A percentile compares a stretch with the other conserved stretches of the same genome.
phyloP scores from a whole-genome alignment of 2,797 vertebrate species.

The Linurgus olivaceus region DNA sequence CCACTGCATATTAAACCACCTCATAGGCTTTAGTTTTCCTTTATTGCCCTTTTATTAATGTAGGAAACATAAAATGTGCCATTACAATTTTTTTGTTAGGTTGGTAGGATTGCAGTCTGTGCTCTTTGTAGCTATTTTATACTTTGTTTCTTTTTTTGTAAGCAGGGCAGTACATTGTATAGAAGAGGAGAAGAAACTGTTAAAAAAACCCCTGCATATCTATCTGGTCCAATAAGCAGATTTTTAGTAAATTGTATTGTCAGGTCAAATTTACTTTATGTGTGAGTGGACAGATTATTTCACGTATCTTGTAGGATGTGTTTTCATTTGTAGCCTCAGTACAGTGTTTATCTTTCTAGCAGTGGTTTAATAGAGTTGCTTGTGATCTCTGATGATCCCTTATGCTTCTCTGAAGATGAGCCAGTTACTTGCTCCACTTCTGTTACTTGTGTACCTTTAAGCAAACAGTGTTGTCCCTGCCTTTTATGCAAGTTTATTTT shows the following conservation, averaged over 20 bases:
- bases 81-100: background rate
- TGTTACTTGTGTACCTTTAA: background rate
- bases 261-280: background rate
- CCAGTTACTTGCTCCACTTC: background rate
- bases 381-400: background rate
- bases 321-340: background rate
- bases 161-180: background rate
- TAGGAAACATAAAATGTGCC: background rate
- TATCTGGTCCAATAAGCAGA: background rate
- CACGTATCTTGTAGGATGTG: accelerated
- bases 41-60: background rate
- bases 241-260: background rate
- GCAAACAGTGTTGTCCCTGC: background rate
- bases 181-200: background rate
- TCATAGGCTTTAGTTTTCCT: constrained; percentile 24
- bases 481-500: background rate
- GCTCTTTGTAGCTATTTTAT: background rate
- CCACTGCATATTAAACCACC: background rate
- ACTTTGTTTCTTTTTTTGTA: background rate
- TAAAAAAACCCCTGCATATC: background rate
- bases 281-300: background rate
- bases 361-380: background rate
- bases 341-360: background rate
- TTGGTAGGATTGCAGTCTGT: background rate
- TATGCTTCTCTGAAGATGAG: background rate